These are phyloP conservation scores for Callionymus lyra DNA, from an alignment of 2,113 vertebrate species.

Conservation along the genomic window DNA sequence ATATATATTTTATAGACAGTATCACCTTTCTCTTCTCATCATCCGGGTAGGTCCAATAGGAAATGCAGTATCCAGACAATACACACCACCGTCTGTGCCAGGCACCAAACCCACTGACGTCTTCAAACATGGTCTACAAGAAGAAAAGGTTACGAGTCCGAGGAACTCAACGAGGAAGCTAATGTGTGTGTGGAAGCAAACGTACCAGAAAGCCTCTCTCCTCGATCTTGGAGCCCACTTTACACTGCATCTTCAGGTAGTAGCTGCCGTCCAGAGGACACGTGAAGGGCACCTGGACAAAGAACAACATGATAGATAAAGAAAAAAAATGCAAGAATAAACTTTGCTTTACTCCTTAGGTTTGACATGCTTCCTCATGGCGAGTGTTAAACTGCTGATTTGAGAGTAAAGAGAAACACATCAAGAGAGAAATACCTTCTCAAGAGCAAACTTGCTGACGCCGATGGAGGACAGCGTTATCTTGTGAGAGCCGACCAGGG, in stretches of 20 bases:
- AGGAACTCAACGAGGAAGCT: not conserved
- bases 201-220: conserved; percentile 91
- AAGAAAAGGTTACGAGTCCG: not conserved
- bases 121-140: conserved; percentile 92
- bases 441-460: conserved; percentile 76
- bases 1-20: not conserved
- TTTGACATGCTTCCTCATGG: no score
- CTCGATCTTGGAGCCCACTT: conserved; percentile 81
- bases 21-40: conserved; percentile 89
- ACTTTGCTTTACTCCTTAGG: no score
- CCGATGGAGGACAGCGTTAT: conserved; percentile 78
- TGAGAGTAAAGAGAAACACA: not conserved
- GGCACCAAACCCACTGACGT: conserved; percentile 93
- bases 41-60: conserved; percentile 96
- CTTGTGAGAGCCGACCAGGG: conserved; percentile 81
- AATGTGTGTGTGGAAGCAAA: not conserved
- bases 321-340: not conserved
- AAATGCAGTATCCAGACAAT: conserved; percentile 87
- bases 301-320: not conserved
- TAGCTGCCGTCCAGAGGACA: conserved; percentile 89
- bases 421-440: conserved; percentile 73
- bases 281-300: conserved; percentile 80
- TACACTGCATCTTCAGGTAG: conserved; percentile 85
- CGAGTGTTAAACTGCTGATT: not conserved
- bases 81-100: conserved; percentile 96